These are phyloP conservation scores for Sinopyrophorus schimmeli DNA, from an alignment of 2,888 invertebrate species.

Conservation along the genomic window DNA sequence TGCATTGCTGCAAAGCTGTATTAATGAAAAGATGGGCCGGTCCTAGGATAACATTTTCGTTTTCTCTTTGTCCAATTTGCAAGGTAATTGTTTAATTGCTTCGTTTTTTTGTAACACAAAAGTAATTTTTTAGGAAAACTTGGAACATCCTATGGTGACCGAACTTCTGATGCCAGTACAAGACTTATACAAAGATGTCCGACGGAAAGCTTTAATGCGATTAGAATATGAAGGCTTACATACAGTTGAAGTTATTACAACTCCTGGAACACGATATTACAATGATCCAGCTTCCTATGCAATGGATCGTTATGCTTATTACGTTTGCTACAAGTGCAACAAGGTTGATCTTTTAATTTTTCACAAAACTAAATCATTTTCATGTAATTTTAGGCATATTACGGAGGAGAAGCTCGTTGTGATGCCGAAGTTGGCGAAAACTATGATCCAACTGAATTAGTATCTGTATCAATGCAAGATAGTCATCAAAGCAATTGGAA, in stretches of 20 bases:
- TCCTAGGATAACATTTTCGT: conserved; percentile 94
- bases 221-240: conserved; percentile 94
- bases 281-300: conserved; percentile 87
- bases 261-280: conserved; percentile 68
- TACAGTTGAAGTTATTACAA: conserved; percentile 69
- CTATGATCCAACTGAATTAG: conserved; percentile 90
- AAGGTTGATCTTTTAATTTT: too few relatives aligned
- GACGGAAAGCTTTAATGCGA: conserved; percentile 91
- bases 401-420: conserved; percentile 95
- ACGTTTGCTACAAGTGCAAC: conserved; percentile 94
- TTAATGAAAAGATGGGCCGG: conserved; percentile 90
- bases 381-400: conserved; percentile 74
- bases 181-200: conserved; percentile 84
- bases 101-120: conserved; percentile 9
- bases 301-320: conserved; percentile 97
- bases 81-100: conserved; percentile 66
- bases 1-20: conserved; percentile 86
- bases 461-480: conserved; percentile 77
- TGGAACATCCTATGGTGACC: conserved; percentile 78
- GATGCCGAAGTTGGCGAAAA: conserved; percentile 81
- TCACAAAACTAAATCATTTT: not conserved
- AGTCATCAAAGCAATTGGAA: conserved; percentile 59
- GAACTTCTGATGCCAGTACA: conserved; percentile 81
- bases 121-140: conserved; percentile 68
- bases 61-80: conserved; percentile 95